Conservation (phyloP, 2,888 invertebrate species). For the Tenthredo amoena region DNA sequence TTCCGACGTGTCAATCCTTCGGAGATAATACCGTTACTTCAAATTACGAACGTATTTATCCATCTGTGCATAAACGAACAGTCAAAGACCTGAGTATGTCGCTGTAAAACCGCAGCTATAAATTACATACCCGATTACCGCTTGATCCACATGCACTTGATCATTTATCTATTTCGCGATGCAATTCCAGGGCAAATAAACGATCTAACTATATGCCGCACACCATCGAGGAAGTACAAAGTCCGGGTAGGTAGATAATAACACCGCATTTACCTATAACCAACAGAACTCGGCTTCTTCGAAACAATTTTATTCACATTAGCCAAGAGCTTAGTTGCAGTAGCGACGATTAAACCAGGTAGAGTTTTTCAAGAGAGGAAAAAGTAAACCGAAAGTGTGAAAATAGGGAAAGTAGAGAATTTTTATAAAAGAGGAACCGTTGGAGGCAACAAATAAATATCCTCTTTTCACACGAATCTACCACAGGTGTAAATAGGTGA, state of each 20-base stretch:
- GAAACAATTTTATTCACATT: constrained; percentile 71
- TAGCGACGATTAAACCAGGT: neutral
- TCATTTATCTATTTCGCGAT: constrained; percentile 20
- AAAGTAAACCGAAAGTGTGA: neutral
- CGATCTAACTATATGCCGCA: neutral
- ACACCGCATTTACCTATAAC: neutral
- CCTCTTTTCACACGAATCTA: no score
- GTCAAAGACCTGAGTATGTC: neutral
- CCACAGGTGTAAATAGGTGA: no score
- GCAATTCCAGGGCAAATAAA: constrained; percentile 10
- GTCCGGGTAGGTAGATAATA: neutral
- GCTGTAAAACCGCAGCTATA: neutral
- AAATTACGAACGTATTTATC: neutral
- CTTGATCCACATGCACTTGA: neutral
- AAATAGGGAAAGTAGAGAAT: neutral
- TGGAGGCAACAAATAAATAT: no score
- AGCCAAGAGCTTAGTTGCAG: constrained; percentile 65
- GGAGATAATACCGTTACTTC: neutral
- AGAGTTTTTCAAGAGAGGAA: neutral
- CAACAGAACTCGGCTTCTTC: constrained; percentile 59
- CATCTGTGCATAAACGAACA: neutral
- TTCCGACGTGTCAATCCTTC: neutral
- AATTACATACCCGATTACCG: constrained; percentile 31
- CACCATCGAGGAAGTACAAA: neutral
- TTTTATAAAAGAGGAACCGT: neutral